Base-by-base conservation (phyloP, 2,888 invertebrate genomes). In the Lumbricus terrestris region DNA sequence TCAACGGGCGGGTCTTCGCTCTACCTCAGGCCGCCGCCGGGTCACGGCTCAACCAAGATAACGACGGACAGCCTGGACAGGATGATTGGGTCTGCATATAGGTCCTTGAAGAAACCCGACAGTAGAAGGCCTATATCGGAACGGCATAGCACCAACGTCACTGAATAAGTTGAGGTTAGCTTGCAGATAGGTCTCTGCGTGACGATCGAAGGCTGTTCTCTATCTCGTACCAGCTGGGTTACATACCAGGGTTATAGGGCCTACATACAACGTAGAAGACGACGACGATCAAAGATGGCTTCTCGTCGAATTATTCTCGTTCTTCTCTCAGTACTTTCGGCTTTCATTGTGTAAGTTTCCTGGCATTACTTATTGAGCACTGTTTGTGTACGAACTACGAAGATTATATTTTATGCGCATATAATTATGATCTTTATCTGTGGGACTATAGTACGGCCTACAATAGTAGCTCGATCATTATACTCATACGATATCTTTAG, bases 101-200 rank as follows among this genome's bases (percentile, higher is more conserved):
- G 69, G 69, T n/a, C 69, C 69, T 69, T n/a, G 29, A 69, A 16
- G 29, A n/a, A 1, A 69, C n/a, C 69, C 0, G 69, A 69, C 69
- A 69, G 2, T n/a, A 69, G 69, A 69, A 69, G 69, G 69, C 69
- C 69, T 69, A 69, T 69, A 69, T 69, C 29, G 29, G 69, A 69
- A 69, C 69, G n/a, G 69, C 69, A n/a, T 69, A 69, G 69, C 69
- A 69, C 69, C 69, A 69, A 69, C 69, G 69, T 69, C 69, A n/a
- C 69, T 69, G 69, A 29, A 69, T 69, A 69, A 0, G 69, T 69
- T 69, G n/a, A n/a, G n/a, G 69, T 54, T 54, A 29, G 4, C 29
- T 69, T 69, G n/a, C n/a, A n/a, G 5, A 8, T 3, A 11, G 47
- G 47, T 11, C 47, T 16, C 42, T 38, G 15, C 8, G 16, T 23